These are phyloP conservation scores for Cancer borealis DNA, from an alignment of 2,888 invertebrate species.

Conservation along the genomic window DNA sequence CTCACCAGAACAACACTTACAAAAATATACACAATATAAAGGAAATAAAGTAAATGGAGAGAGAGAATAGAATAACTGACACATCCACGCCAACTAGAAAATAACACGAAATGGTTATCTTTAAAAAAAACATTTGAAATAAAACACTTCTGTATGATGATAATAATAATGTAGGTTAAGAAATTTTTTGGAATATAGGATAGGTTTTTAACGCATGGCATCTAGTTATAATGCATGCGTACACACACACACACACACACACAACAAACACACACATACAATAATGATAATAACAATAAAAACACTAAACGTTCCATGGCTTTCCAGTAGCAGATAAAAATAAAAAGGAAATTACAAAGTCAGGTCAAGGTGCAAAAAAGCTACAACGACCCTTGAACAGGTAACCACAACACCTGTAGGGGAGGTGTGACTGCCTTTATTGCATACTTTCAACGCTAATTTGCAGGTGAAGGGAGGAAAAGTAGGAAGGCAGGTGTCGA, in stretches of 20 bases:
- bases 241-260: background rate
- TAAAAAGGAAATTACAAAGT: background rate
- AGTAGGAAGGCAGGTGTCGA: background rate
- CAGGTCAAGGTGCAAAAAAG: background rate
- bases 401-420: slow-evolving; percentile 8
- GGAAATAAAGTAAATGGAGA: background rate
- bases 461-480: slow-evolving; percentile 13
- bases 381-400: background rate
- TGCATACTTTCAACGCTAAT: background rate
- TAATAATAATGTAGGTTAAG: background rate
- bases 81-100: no score
- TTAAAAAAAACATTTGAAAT: no score
- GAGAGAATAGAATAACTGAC: background rate
- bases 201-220: background rate
- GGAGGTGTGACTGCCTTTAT: background rate
- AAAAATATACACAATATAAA: background rate
- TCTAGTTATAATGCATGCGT: no score
- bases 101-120: no score
- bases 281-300: background rate
- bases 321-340: no score
- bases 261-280: background rate
- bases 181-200: background rate
- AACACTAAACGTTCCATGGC: background rate
- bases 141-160: no score
- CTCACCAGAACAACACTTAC: background rate